A percentile compares a stretch with the other conserved stretches of the same genome.
These are phyloP conservation scores for Natator depressus DNA, from an alignment of 2,113 vertebrate species.

Conservation along the genomic window DNA sequence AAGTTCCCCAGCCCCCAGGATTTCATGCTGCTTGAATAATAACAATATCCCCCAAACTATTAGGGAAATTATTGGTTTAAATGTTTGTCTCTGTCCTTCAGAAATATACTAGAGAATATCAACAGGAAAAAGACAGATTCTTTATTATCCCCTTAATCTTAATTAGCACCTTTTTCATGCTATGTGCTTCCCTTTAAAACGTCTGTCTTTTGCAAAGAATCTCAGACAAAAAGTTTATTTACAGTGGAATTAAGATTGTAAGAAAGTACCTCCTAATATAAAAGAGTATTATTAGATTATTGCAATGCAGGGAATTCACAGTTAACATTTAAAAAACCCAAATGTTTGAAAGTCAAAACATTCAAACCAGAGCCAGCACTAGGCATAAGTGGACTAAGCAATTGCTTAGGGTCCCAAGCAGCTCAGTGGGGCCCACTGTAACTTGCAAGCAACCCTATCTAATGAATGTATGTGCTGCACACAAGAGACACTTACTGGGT, in stretches of 20 bases:
- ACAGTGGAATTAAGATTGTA: not conserved
- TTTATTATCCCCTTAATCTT: not conserved
- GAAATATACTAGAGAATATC: not conserved
- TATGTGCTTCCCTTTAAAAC: not conserved
- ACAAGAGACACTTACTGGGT: no score
- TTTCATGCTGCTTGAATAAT: not conserved
- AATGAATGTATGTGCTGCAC: no score
- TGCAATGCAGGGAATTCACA: not conserved
- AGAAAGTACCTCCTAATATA: not conserved
- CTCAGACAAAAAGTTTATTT: not conserved
- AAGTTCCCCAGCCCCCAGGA: not conserved
- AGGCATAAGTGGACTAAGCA: not conserved
- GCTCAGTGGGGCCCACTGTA: no score
- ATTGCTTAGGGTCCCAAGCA: not conserved
- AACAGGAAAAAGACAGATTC: not conserved
- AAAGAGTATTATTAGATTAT: not conserved
- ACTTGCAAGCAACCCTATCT: no score
- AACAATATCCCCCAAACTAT: not conserved
- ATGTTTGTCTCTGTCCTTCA: not conserved
- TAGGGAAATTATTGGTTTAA: not conserved
- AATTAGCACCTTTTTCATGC: not conserved
- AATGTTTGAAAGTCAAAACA: not conserved
- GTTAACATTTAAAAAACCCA: rapidly evolving
- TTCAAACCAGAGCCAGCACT: not conserved
- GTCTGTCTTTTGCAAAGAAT: not conserved